Evolutionary conservation across 2,888 invertebrate species (phyloP).

Genomic region (Synergus japonicus): DNA sequence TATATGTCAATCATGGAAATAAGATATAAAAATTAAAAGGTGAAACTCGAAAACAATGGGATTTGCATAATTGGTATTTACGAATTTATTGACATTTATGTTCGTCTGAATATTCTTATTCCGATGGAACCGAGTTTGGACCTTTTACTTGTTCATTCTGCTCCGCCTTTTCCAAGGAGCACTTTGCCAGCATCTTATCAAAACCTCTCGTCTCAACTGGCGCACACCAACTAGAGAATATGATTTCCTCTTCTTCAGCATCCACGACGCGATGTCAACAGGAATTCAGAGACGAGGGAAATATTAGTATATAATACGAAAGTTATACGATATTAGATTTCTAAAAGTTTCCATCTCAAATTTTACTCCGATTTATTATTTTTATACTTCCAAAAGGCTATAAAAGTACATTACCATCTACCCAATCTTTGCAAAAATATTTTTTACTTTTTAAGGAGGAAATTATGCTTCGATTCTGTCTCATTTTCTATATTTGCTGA

Average conservation of each 20-base stretch:
- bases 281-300: neutral
- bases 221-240: neutral
- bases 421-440: too few species aligned
- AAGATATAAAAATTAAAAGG: neutral
- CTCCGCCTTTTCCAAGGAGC: neutral
- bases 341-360: neutral
- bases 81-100: neutral
- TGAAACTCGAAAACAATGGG: neutral
- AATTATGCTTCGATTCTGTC: neutral
- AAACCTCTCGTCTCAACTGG: conserved; percentile 11
- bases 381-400: too few species aligned
- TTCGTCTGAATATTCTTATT: neutral
- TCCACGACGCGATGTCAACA: neutral
- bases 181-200: conserved; percentile 2
- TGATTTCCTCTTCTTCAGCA: conserved; percentile 14
- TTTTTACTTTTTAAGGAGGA: neutral
- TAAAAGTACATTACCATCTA: too few species aligned
- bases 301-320: conserved; percentile 10
- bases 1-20: neutral
- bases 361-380: too few species aligned
- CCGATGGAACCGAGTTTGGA: neutral
- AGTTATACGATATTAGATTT: neutral
- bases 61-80: neutral
- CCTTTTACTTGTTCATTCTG: neutral
- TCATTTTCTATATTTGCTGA: neutral